Base-by-base conservation (phyloP, 2,888 invertebrate genomes). In the Cacoxenus indagator region DNA sequence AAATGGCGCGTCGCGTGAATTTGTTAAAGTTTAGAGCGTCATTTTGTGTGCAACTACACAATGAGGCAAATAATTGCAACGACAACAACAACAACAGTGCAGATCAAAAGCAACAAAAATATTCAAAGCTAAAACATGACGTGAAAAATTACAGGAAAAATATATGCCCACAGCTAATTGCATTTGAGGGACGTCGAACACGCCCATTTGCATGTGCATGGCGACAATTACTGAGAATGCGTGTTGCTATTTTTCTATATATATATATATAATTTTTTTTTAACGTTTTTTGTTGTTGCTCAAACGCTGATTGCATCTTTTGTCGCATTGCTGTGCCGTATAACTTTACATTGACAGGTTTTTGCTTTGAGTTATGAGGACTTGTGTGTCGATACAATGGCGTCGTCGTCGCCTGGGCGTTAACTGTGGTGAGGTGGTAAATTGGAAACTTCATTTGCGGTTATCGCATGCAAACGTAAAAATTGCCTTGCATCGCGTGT, bases 11-110 rank as follows among this genome's bases (percentile, higher is more conserved):
- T 85, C 83, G 86, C 86, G 85, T 86, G 86, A 85, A 85, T 86
- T 86, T 85, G 85, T 83, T 78, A 85, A 86, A 85, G 86, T 86
- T 85, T 85, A 85, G 85, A 81, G 81, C 86, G 81, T 84, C 80
- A 84, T 85, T 84, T 79, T 81, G 77, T 65, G 57, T 67, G 61
- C 48, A 43, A 27, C 65, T 61, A 65, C 59, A 51, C 54, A 37
- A 37, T 37, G 37, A 37, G 37, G 17, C 59, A 64, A n/a, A n/a
- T n/a, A n/a, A n/a, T n/a, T n/a, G n/a, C n/a, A n/a, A n/a, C n/a
- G n/a, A n/a, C n/a, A n/a, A n/a, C n/a, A n/a, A n/a, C n/a, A n/a
- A n/a, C n/a, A n/a, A n/a, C n/a, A n/a, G n/a, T n/a, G n/a, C n/a
- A n/a, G n/a, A n/a, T n/a, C 37, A 54, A 70, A 31, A 70, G 54